Conservation (phyloP, 1,140 invertebrate genomes). For the Prorops nasuta region DNA sequence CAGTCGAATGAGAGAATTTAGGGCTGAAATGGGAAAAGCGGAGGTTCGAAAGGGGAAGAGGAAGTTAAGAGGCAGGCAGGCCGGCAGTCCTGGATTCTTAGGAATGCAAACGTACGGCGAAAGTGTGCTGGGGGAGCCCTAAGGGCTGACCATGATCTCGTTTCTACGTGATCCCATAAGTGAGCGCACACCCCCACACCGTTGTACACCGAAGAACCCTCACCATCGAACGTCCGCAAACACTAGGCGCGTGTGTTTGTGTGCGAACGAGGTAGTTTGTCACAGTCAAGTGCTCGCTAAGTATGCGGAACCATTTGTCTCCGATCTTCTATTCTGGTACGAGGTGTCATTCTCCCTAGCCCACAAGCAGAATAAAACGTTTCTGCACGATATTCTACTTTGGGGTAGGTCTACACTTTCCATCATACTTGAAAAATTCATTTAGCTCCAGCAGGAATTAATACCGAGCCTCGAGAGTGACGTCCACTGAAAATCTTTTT, state of each 20-base stretch:
- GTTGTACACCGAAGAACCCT: too few relatives aligned
- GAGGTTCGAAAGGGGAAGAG: too few relatives aligned
- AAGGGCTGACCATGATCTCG: neutral
- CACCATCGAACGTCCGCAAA: too few relatives aligned
- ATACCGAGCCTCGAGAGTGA: neutral
- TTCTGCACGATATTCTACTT: too few relatives aligned
- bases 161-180: neutral
- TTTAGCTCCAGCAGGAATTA: neutral
- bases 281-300: conserved; percentile 51
- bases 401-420: too few relatives aligned
- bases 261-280: conserved; percentile 43
- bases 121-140: neutral
- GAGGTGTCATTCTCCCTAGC: conserved; percentile 21
- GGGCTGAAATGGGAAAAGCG: too few relatives aligned
- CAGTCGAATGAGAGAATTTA: too few relatives aligned
- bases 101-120: conserved; percentile 25
- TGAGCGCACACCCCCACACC: neutral
- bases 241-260: neutral
- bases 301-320: conserved; percentile 45
- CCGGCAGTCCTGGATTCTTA: too few relatives aligned
- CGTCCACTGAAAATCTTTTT: too few relatives aligned
- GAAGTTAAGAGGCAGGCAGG: too few relatives aligned
- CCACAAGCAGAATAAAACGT: conserved; percentile 41
- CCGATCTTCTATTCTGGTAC: conserved; percentile 31
- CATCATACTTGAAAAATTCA: neutral